These are phyloP conservation scores for Thripadectes ignobilis DNA, from an alignment of 2,797 vertebrate species.

Conservation along the genomic window DNA sequence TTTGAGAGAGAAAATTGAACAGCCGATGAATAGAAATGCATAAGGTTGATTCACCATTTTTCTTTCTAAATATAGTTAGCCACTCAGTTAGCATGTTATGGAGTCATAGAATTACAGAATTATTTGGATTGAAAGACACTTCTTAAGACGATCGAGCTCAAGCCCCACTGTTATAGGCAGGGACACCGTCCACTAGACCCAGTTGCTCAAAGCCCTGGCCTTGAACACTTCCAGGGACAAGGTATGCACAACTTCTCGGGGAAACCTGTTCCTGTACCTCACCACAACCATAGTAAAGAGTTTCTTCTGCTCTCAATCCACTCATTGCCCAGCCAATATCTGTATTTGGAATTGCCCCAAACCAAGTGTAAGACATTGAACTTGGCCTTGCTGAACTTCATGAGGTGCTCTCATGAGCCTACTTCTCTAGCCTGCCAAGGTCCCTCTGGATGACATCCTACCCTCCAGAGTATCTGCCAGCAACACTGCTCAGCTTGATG, in stretches of 20 bases:
- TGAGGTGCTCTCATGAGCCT: not conserved
- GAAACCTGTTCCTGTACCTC: not conserved
- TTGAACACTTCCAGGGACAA: accelerated
- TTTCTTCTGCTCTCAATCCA: not conserved
- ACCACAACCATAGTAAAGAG: not conserved
- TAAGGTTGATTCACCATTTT: not conserved
- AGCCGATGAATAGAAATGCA: not conserved
- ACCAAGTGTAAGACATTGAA: no score
- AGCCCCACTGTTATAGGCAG: accelerated
- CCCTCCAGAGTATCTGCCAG: not conserved
- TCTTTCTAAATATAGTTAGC: not conserved
- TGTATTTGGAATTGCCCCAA: not conserved
- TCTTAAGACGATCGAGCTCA: not conserved
- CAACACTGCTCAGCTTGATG: not conserved
- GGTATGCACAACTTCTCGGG: not conserved
- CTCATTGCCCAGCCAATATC: not conserved
- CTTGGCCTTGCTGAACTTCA: no score
- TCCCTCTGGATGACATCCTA: not conserved
- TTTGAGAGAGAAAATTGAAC: not conserved
- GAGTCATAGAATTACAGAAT: not conserved
- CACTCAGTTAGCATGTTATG: not conserved
- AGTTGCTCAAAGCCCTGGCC: not conserved
- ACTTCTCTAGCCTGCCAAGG: no score
- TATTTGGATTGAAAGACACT: accelerated
- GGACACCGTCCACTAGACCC: not conserved